A percentile compares a stretch with the other conserved stretches of the same genome.
phyloP scores from a whole-genome alignment of 1,140 invertebrate species.

The Formica exsecta region DNA sequence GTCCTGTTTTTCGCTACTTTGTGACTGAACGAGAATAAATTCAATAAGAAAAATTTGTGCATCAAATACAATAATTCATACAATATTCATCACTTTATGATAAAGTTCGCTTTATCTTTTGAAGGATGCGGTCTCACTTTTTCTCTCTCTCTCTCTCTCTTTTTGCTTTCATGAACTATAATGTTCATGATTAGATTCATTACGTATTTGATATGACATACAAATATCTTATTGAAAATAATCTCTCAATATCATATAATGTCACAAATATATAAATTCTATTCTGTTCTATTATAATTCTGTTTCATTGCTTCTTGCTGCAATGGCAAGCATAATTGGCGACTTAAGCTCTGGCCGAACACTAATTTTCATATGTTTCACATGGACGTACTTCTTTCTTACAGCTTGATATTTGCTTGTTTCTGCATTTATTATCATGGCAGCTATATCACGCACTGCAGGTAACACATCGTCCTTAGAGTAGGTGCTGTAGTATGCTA shows the following conservation, averaged over 20 bases:
- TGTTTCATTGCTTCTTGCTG: constrained; percentile 68
- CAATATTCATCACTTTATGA: constrained; percentile 28
- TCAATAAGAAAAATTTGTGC: constrained; percentile 65
- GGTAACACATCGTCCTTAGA: constrained; percentile 87
- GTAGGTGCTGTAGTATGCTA: constrained; percentile 89
- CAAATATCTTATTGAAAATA: constrained; percentile 57
- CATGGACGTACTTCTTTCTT: constrained; percentile 88
- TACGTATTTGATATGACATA: neutral
- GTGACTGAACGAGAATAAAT: constrained; percentile 30
- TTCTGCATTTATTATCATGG: constrained; percentile 87
- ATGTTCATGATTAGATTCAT: constrained; percentile 26
- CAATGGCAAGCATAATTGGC: constrained; percentile 80
- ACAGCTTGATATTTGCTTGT: constrained; percentile 89
- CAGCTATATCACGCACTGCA: constrained; percentile 88
- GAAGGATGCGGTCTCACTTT: neutral
- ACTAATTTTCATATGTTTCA: constrained; percentile 89
- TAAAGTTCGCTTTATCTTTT: constrained; percentile 18
- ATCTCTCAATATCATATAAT: constrained; percentile 23
- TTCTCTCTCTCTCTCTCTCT: no score
- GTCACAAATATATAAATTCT: constrained; percentile 37
- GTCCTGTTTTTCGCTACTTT: neutral
- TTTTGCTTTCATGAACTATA: neutral
- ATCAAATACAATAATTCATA: constrained; percentile 39
- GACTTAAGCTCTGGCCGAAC: constrained; percentile 87
- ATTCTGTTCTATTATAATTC: constrained; percentile 58